These are phyloP conservation scores for Oligia fasciuncula DNA, from an alignment of 2,888 invertebrate species.

Conservation along the genomic window DNA sequence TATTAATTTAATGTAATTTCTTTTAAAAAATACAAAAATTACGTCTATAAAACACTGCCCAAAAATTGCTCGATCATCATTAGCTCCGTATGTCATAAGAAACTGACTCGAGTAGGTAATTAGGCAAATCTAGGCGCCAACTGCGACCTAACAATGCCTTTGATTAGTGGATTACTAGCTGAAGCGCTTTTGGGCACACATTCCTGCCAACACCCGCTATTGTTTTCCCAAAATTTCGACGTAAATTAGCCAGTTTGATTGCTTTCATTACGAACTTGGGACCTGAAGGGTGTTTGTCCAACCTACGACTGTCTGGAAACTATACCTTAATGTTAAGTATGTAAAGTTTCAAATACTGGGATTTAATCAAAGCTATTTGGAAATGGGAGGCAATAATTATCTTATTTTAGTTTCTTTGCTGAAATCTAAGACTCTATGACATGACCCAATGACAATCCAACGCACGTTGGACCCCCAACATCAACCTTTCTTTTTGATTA, in stretches of 20 bases:
- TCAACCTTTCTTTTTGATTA: background rate
- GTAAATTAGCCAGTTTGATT: constrained; percentile 34
- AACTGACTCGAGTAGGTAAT: constrained; percentile 74
- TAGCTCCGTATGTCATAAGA: constrained; percentile 53
- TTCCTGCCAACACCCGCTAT: constrained; percentile 41
- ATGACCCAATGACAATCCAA: no score
- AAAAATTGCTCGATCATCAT: background rate
- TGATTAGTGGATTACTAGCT: constrained; percentile 78
- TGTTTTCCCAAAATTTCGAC: constrained; percentile 44
- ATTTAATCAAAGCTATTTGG: constrained; percentile 3
- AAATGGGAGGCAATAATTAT: background rate
- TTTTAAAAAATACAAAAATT: background rate
- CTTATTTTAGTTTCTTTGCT: background rate
- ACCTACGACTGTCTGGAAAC: constrained; percentile 4
- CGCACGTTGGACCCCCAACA: background rate
- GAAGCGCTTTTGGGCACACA: constrained; percentile 58
- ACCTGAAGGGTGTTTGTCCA: constrained; percentile 18
- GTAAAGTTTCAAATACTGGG: constrained; percentile 8
- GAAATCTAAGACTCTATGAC: no score
- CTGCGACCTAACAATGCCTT: constrained; percentile 76
- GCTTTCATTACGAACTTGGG: constrained; percentile 31
- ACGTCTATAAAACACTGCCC: background rate
- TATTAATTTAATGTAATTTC: background rate
- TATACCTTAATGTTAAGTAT: background rate
- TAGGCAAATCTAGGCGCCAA: constrained; percentile 78